Evolutionary conservation across 37 sponge, comb jelly and placozoan species (phyloP), one percentile per base, ranked within the genome.

Genomic region (Cliona cf. orientalis): DNA sequence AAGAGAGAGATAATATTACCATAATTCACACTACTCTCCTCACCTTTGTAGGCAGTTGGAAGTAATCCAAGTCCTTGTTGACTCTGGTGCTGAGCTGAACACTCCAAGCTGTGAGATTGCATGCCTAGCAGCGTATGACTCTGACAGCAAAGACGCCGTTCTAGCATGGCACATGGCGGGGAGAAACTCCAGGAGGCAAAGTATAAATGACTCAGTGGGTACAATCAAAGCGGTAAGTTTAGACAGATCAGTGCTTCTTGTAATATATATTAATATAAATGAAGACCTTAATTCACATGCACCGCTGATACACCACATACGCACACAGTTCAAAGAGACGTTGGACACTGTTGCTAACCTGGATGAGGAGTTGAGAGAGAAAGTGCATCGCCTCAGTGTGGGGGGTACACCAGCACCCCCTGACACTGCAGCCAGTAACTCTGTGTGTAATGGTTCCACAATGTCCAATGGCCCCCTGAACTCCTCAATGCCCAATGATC

Each of bases 21-120:
- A n/a, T n/a, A n/a, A n/a, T n/a, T n/a, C n/a, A n/a, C n/a, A n/a
- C n/a, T n/a, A n/a, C n/a, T n/a, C n/a, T n/a, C n/a, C 60, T 32
- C 37, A 5, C 26, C 3, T 2, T 25, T 63, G 64, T 42, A 88
- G 87, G 66, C 71, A 68, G 31, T 42, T 72, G 21, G 67, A 64
- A 43, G 75, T 89, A n/a, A 72, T 89, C 3, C 42, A 86, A 37
- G 64, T 89, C 3, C 32, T 89, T 36, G 55, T 85, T 2, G 84
- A 90, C 58, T 74, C 90, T 28, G 90, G 90, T 49, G 94, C 94
- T 45, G 82, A 82, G 39, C n/a, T 86, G 35, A 55, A 33, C 21
- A 44, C 39, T 39, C 23, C 82, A 17, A 67, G 40, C 40, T 26
- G 40, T 67, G 9, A 67, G 36, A 35, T 67, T 37, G 53, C 58